Base-by-base conservation (phyloP, 2,888 invertebrate genomes). In the Neoaliturus tenellus region DNA sequence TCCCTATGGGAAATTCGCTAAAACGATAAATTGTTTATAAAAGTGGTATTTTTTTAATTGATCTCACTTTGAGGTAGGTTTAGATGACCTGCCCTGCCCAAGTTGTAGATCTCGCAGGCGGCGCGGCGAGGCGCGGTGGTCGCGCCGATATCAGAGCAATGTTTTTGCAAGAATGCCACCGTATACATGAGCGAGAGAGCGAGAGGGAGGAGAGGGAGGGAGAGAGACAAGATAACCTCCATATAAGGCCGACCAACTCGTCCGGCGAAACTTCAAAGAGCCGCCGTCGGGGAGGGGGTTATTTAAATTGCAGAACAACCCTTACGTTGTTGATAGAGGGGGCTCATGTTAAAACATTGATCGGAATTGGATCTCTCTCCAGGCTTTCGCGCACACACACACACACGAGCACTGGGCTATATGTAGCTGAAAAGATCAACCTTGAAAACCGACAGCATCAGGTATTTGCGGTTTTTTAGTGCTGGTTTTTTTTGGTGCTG, bases 261-360 rank as follows among this genome's bases (percentile, higher is more conserved):
- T 82, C 82, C 82, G 39, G 82, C 82, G 71, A 82, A 82, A 69
- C 67, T 71, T 82, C 82, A 82, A 83, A 82, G 82, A 80, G 84
- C 51, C 48, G 75, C 44, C 48, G 71, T 14, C 82, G 41, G 85
- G 83, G 67, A 51, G 78, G 83, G 83, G 83, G 86, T 83, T 86
- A 87, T 86, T 87, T 87, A 87, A 87, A 87, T 87, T 87, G 87
- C 87, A 87, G 87, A 87, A 86, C 87, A 86, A 83, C 85, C 84
- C 85, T 84, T 31, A 80, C 83, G 85, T 71, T 71, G 81, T 81
- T 81, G 81, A 75, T 73, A 81, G 84, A 78, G 58, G 80, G 51
- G 81, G 85, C 88, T 88, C 88, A 88, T 88, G 88, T 88, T 87
- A 88, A 88, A 88, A 88, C 88, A 88, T 88, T 88, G 88, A 87